A percentile compares a stretch with the other conserved stretches of the same genome.
Evolutionary conservation across 1,140 invertebrate genomes (phyloP).

Genomic region (Eufriesea mexicana): DNA sequence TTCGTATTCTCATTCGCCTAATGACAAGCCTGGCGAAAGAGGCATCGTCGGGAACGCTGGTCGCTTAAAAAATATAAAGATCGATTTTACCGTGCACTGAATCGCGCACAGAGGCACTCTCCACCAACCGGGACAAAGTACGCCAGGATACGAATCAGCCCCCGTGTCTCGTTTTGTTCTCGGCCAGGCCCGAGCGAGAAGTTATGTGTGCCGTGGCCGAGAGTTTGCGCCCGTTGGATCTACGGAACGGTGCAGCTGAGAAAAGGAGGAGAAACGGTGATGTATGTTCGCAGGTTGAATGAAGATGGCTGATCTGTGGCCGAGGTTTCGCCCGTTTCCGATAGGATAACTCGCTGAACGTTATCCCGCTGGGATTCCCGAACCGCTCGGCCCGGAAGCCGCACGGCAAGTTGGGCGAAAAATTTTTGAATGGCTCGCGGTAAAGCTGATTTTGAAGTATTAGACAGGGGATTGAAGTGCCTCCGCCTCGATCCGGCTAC

Average conservation of each 20-base stretch:
- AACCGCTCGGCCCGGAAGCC: neutral
- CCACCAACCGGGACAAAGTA: no score
- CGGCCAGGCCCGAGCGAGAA: neutral
- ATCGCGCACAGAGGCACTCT: no score
- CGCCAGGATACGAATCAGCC: slow-evolving; percentile 25
- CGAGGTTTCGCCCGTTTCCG: slow-evolving; percentile 32
- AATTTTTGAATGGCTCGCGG: slow-evolving; percentile 31
- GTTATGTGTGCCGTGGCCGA: neutral
- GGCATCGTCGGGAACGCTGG: no score
- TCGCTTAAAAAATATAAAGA: neutral
- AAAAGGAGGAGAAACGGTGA: slow-evolving; percentile 3
- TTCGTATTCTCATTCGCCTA: no score
- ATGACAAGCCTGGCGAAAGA: no score
- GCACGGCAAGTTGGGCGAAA: slow-evolving; percentile 12
- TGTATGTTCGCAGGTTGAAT: slow-evolving; percentile 32
- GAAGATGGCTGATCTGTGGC: slow-evolving; percentile 42
- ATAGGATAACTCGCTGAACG: slow-evolving; percentile 42
- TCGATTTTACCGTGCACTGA: neutral
- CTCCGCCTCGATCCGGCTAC: slow-evolving; percentile 5
- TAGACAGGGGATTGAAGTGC: slow-evolving; percentile 28
- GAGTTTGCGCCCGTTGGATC: neutral
- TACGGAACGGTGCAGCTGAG: neutral
- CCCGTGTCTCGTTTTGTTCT: slow-evolving; percentile 20
- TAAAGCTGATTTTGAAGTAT: slow-evolving; percentile 34
- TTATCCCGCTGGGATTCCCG: slow-evolving; percentile 25